These are phyloP conservation scores for Leptatherina wallacei DNA, from an alignment of 2,797 vertebrate species.

Conservation along the genomic window DNA sequence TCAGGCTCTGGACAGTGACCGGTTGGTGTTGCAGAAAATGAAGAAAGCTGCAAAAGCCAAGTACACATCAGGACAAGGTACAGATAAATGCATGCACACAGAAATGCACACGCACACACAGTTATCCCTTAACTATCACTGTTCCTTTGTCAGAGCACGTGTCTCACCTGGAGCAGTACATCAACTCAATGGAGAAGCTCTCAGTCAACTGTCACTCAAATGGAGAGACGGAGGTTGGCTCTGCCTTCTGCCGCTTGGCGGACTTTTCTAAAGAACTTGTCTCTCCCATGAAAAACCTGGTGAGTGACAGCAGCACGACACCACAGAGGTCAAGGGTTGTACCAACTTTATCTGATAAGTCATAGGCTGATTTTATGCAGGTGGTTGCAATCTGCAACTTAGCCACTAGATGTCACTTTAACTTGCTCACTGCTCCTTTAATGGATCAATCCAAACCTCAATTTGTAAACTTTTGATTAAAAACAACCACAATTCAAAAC, in stretches of 20 bases:
- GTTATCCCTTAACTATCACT: neutral
- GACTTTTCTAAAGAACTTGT: constrained; percentile 86
- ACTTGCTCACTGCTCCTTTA: neutral
- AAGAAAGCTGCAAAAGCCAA: constrained; percentile 88
- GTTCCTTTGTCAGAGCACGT: constrained; percentile 71
- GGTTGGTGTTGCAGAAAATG: constrained; percentile 86
- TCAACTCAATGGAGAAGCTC: constrained; percentile 85
- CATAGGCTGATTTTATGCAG: neutral
- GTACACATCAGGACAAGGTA: constrained; percentile 86
- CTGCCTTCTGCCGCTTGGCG: constrained; percentile 83
- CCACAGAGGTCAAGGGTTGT: constrained; percentile 15
- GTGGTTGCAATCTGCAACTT: neutral
- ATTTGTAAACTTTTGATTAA: too few relatives aligned
- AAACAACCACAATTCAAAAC: too few relatives aligned
- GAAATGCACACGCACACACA: neutral
- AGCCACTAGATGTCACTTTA: too few relatives aligned
- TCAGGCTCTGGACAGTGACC: constrained; percentile 85
- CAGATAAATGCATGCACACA: constrained; percentile 49
- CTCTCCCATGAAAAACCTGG: constrained; percentile 85
- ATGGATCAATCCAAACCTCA: too few relatives aligned
- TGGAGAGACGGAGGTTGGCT: constrained; percentile 83
- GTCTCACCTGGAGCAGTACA: constrained; percentile 84
- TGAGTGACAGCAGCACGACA: constrained; percentile 15
- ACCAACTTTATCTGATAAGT: neutral
- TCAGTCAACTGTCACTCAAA: constrained; percentile 85